Evolutionary conservation across 2,888 invertebrate species (phyloP).

Genomic region (Chalcis sispes): DNA sequence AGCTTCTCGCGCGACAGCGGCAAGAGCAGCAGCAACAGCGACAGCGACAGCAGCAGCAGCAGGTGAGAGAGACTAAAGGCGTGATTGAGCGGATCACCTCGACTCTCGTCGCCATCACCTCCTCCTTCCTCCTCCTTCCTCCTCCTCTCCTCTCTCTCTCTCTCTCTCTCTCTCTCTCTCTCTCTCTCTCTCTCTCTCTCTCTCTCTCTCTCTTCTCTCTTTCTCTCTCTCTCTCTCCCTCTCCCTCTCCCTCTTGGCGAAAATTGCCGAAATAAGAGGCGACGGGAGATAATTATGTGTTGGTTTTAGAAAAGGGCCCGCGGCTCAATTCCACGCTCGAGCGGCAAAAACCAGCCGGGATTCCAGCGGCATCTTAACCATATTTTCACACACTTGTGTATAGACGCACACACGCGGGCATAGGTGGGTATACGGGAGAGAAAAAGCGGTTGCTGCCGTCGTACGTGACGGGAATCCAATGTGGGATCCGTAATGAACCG

Average conservation of each 20-base stretch:
- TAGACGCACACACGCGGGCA: neutral
- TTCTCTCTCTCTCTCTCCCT: neutral
- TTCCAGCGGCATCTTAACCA: slow-evolving; percentile 18
- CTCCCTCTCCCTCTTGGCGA: slow-evolving; percentile 38
- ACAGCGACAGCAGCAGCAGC: slow-evolving; percentile 38
- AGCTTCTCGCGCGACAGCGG: slow-evolving; percentile 11
- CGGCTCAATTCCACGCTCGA: slow-evolving; percentile 71
- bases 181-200: slow-evolving; percentile 1
- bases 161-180: too few relatives aligned
- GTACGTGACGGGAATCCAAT: slow-evolving; percentile 52
- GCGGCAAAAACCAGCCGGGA: slow-evolving; percentile 55
- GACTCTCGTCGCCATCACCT: too few relatives aligned
- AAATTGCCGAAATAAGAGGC: slow-evolving; percentile 66
- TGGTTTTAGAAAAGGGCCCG: slow-evolving; percentile 75
- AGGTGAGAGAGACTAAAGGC: slow-evolving; percentile 52
- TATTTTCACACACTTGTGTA: slow-evolving; percentile 35
- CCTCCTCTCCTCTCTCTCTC: too few relatives aligned
- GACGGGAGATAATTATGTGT: slow-evolving; percentile 75
- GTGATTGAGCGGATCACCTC: slow-evolving; percentile 48
- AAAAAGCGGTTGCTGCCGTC: slow-evolving; percentile 12
- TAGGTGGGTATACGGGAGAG: neutral
- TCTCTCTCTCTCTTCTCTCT: neutral
- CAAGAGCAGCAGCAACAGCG: neutral
- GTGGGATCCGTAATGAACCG: slow-evolving; percentile 44
- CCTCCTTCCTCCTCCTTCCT: neutral